These are phyloP conservation scores for Cossypha polioptera DNA, from an alignment of 2,797 vertebrate genomes.

Conservation along the genomic window DNA sequence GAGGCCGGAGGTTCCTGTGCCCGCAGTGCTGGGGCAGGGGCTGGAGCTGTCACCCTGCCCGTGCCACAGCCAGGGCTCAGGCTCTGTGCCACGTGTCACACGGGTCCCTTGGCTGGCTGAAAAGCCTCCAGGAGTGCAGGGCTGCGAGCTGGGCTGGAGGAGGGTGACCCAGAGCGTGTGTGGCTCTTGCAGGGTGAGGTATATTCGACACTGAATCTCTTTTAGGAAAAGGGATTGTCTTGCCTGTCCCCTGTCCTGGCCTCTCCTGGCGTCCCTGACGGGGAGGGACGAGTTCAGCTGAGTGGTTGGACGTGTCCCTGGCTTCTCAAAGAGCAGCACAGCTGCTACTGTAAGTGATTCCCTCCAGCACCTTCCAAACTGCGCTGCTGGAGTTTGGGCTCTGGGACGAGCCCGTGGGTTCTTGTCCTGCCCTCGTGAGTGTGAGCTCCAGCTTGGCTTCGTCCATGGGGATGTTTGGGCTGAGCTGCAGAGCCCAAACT, in stretches of 20 bases:
- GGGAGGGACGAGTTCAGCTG: background rate
- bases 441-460: rapidly evolving
- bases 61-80: rapidly evolving
- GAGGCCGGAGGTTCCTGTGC: background rate
- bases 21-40: background rate
- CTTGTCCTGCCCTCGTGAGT: rapidly evolving
- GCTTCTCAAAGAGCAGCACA: background rate
- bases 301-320: background rate
- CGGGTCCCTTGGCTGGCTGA: background rate
- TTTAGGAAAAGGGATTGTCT: background rate
- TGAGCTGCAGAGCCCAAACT: background rate
- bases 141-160: rapidly evolving
- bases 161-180: rapidly evolving
- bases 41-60: background rate
- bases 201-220: rapidly evolving
- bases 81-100: rapidly evolving
- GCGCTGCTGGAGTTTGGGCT: background rate
- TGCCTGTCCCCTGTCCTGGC: background rate
- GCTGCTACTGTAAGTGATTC: constrained; percentile 17
- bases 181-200: background rate
- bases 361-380: background rate
- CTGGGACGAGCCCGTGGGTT: rapidly evolving
- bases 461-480: background rate
- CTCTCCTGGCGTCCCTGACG: background rate
- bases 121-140: background rate